Conservation (phyloP, 2,113 vertebrate species). For the Psilopsiagon aymara region DNA sequence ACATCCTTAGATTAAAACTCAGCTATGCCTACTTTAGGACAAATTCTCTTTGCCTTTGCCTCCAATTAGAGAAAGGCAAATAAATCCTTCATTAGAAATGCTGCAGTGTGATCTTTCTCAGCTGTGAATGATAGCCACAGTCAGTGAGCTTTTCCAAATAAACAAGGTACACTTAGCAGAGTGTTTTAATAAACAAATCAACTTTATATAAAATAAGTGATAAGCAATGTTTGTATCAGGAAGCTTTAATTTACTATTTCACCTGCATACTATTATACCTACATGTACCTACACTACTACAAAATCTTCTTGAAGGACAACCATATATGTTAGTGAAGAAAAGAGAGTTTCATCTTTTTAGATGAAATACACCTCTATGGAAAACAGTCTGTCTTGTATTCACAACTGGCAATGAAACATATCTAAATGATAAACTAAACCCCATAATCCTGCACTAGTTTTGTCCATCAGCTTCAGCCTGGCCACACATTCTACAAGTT, state of each 20-base stretch:
- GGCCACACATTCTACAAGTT: neutral
- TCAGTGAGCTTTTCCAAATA: neutral
- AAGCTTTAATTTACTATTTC: neutral
- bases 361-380: neutral
- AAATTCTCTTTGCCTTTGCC: constrained; percentile 12
- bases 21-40: constrained; percentile 20
- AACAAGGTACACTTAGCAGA: neutral
- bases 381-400: neutral
- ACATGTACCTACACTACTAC: neutral
- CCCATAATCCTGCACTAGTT: neutral
- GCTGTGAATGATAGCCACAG: neutral
- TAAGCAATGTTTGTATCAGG: neutral
- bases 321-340: neutral
- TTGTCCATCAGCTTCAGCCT: neutral
- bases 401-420: neutral
- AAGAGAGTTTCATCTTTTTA: neutral
- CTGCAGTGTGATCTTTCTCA: neutral
- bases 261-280: neutral
- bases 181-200: neutral
- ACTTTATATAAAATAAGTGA: neutral
- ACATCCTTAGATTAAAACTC: constrained; percentile 26
- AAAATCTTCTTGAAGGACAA: neutral
- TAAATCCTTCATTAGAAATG: constrained; percentile 23
- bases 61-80: constrained; percentile 26
- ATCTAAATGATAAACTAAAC: neutral